Base-by-base conservation (phyloP, 1,140 invertebrate species). In the Ericerus pela region DNA sequence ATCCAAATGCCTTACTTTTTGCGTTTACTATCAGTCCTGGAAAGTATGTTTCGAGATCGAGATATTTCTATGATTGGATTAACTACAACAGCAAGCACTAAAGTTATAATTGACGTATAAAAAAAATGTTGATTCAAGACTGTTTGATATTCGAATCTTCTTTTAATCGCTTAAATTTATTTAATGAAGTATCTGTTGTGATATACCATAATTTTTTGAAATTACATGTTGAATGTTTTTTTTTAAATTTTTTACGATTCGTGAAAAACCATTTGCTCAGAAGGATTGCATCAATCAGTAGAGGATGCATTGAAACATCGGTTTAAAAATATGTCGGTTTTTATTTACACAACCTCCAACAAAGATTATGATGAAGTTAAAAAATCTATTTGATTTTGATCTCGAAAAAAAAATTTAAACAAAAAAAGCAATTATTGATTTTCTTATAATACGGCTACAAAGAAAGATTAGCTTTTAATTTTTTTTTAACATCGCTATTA, bases 131-230 rank as follows among this genome's bases (percentile, higher is more conserved):
- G 59, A 82, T 95, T 52, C 75, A 77, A 64, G 79, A 81, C 1
- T 88, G 85, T 62, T 70, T 90, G 30, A 71, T 89, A 1, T 80
- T 95, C 30, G 83, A 85, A 65, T 84, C 86, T 2, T 81, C 84
- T 24, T 95, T 94, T 64, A 95, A 94, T 67, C 75, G 92, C 65
- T 83, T 88, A 0, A 96, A 96, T 72, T 73, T 96, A 14, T 88
- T 76, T 65, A 96, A 95, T 68, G 79, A 89, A 71, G 88, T 94
- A 60, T 68, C 75, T 26, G 67, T 16, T 22, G 14, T n/a, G 8
- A 10, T 33, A 33, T 10, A 10, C 14, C 11, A 12, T 27, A 8
- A 18, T 27, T 52, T 11, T 11, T 54, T 20, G 18, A 52, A 12
- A 28, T 8, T 22, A 52, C 16, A 4, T 22, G 26, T 5, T 52